Base-by-base conservation (phyloP, 2,113 vertebrate species). In the Cervus canadensis region DNA sequence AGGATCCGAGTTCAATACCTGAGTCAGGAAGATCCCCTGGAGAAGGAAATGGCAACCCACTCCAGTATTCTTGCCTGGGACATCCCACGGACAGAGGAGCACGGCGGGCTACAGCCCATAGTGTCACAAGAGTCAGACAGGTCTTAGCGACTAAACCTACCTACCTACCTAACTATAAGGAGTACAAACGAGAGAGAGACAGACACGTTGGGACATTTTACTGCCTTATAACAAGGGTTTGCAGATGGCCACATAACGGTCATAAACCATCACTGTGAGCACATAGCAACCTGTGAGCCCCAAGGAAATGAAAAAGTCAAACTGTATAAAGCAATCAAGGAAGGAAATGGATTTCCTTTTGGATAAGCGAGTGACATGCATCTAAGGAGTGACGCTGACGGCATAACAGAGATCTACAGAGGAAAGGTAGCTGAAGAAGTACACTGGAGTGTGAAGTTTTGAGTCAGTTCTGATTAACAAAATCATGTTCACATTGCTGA, bases 71-170 rank as follows among this genome's bases (percentile, higher is more conserved):
- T 71, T 71, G n/a, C 67, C 36, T 71, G n/a, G 9, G 19, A 40
- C 40, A 71, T 40, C 67, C 67, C 67, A 71, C 23, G n/a, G 67
- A 67, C 64, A 71, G 64, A 71, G 64, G n/a, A 71, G 17, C n/a
- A 11, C 4, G 0, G 64, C 2, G 0, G 62, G 62, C 16, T n/a
- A n/a, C 33, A 19, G 3, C 33, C 8, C n/a, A 19, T n/a, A n/a
- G 16, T 4, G 62, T 67, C 62, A n/a, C 33, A n/a, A 67, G n/a
- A 71, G n/a, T 71, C 67, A 71, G n/a, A 40, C 36, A 71, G 67
- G 67, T 23, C n/a, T 40, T 71, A 23, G 67, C 0, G n/a, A 71
- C n/a, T 40, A 40, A 40, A 23, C 10, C n/a, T 71, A 71, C 17
- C 64, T 36, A 36, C n/a, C 67, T 40, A 23, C 67, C n/a, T 71